Evolutionary conservation across 2,888 invertebrate genomes (phyloP), one percentile per base, ranked within the genome.

Genomic region (Caenorhabditis auriculariae): DNA sequence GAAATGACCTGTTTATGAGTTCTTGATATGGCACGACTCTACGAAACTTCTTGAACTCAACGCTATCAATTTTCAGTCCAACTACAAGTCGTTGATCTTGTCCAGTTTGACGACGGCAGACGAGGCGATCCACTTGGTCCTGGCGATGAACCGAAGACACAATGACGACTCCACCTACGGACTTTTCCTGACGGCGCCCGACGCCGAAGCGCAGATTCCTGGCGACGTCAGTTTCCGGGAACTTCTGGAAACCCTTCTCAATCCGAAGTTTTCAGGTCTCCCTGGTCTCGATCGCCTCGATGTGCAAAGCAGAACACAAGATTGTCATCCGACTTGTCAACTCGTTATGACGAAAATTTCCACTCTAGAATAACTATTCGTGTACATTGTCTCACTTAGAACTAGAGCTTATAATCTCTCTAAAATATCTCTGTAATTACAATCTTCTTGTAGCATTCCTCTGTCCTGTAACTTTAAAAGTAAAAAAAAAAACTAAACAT

Each of bases 71-170:
- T 67, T 68, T 53, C 65, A 77, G 66, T 72, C 72, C 39, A 78
- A 78, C 61, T 78, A 78, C 62, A 78, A 78, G 49, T 78, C 78
- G 6, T 52, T 78, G 39, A 47, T 78, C n/a, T 47, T 78, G 26
- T 66, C 77, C 6, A 56, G 66, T 9, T 50, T 56, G 17, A 78
- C 78, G 17, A 70, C 69, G 1, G 54, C 54, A 9, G 46, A 42
- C 4, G 71, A 77, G 50, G 66, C 75, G 4, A 60, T 72, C 23
- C 60, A 57, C 23, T 64, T 78, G 4, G 57, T 78, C n/a, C 52
- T 75, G 2, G 43, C 65, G 4, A 57, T 74, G 60, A 71, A 73
- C 53, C 58, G 75, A 23, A 66, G 60, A 37, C 43, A 53, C 27
- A 51, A 62, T 23, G 62, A 63, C 6, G 50, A 48, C 23, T 44